A percentile compares a stretch with the other conserved stretches of the same genome.
phyloP scores from a whole-genome alignment of 2,888 invertebrate species.

The Liodrosophila aerea region DNA sequence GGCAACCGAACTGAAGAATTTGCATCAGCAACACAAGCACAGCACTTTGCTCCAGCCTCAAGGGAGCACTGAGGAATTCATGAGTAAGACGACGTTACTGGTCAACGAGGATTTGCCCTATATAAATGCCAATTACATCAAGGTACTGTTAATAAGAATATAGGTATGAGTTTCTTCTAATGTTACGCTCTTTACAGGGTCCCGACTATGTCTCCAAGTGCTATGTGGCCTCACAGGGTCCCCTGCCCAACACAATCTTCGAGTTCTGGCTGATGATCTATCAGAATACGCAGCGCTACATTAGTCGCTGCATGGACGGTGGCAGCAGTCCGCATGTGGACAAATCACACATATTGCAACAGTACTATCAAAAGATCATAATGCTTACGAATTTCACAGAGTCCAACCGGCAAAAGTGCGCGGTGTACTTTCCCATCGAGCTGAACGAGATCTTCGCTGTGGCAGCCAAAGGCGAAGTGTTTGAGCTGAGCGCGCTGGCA shows the following conservation, averaged over 20 bases:
- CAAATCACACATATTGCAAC: conserved; percentile 78
- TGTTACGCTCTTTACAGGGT: conserved; percentile 87
- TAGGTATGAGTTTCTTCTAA: no score
- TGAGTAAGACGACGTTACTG: conserved; percentile 77
- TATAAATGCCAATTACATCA: conserved; percentile 96
- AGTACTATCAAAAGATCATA: conserved; percentile 86
- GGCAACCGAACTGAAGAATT: conserved; percentile 56
- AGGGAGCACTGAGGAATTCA: conserved; percentile 19
- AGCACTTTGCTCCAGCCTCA: conserved; percentile 33
- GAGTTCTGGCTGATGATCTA: conserved; percentile 96
- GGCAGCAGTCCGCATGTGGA: conserved; percentile 72
- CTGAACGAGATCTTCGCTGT: conserved; percentile 83
- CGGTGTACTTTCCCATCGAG: conserved; percentile 91
- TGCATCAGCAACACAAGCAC: conserved; percentile 45
- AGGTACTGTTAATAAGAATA: no score
- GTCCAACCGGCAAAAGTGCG: conserved; percentile 92
- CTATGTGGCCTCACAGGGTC: conserved; percentile 97
- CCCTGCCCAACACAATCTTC: conserved; percentile 92
- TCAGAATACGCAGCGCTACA: conserved; percentile 83
- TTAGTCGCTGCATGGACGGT: conserved; percentile 65
- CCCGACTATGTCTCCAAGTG: conserved; percentile 93
- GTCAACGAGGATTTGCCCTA: conserved; percentile 86
- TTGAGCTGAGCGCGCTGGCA: conserved; percentile 46
- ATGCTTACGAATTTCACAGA: conserved; percentile 96
- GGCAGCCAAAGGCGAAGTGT: conserved; percentile 74